Conservation (phyloP, 2,113 vertebrate species). For the Lophochroa leadbeateri region DNA sequence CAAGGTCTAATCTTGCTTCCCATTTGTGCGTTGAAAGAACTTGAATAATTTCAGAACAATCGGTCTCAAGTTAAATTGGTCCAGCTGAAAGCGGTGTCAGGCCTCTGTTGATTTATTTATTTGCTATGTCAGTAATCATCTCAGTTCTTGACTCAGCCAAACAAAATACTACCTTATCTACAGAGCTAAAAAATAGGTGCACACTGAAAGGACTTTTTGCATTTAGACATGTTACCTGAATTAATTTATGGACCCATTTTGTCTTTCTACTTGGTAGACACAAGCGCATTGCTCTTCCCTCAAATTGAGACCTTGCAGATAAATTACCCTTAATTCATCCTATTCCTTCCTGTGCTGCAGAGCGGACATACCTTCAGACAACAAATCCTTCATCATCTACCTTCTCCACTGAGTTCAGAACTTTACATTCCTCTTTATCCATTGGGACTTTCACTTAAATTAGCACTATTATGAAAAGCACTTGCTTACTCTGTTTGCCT, state of each 20-base stretch:
- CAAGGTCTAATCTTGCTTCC: background rate
- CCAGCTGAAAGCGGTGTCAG: background rate
- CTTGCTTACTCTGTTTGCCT: background rate
- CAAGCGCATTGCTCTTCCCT: background rate
- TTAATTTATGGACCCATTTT: background rate
- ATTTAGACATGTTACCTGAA: background rate
- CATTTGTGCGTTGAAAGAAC: constrained; percentile 1
- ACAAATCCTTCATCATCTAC: constrained; percentile 3
- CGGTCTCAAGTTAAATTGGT: background rate
- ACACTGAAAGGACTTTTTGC: background rate
- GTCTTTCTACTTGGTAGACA: background rate
- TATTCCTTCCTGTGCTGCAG: background rate
- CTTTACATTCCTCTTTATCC: background rate
- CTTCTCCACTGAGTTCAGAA: background rate
- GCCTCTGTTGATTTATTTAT: constrained; percentile 22
- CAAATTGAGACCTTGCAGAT: background rate
- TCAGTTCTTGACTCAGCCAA: background rate
- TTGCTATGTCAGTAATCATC: background rate
- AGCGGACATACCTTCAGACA: background rate
- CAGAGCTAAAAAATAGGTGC: background rate
- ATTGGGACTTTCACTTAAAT: background rate
- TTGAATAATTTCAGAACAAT: constrained; percentile 28
- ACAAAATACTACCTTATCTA: background rate
- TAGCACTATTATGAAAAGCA: background rate
- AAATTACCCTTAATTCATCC: background rate